phyloP scores from a whole-genome alignment of 2,113 vertebrate genomes.

The Lampris incognitus region DNA sequence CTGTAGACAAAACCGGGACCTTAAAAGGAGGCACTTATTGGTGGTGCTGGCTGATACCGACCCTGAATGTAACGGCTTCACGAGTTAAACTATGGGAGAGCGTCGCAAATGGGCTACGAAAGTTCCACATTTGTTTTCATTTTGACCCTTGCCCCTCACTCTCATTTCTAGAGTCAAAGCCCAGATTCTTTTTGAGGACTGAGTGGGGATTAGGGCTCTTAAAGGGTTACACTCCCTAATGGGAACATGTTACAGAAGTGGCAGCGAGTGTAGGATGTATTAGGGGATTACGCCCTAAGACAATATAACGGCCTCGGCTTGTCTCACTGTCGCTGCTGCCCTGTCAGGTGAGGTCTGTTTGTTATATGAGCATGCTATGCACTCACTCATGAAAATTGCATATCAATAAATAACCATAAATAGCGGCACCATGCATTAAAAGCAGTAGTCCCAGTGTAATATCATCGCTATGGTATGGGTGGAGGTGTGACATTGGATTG shows the following conservation, averaged over 20 bases:
- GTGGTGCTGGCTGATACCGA: not conserved
- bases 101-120: conserved; percentile 8
- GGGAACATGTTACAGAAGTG: conserved; percentile 55
- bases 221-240: conserved; percentile 52
- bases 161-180: conserved; percentile 20
- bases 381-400: not conserved
- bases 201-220: conserved; percentile 61
- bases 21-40: not conserved
- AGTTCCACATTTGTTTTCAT: conserved; percentile 28
- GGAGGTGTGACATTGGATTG: conserved; percentile 40
- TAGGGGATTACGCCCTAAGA: conserved; percentile 73
- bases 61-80: conserved; percentile 1
- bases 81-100: conserved; percentile 10
- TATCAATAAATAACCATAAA: not conserved
- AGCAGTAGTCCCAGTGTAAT: not conserved
- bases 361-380: conserved; percentile 22
- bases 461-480: conserved; percentile 25
- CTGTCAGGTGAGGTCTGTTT: conserved; percentile 41
- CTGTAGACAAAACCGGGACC: not conserved
- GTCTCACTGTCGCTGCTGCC: conserved; percentile 58
- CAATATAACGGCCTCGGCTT: conserved; percentile 65
- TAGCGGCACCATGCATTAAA: conserved; percentile 2
- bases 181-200: conserved; percentile 40
- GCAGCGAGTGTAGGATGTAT: conserved; percentile 55
- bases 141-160: conserved; percentile 13